These are phyloP conservation scores for Mythimna albipuncta DNA, from an alignment of 2,888 invertebrate genomes.

Conservation along the genomic window DNA sequence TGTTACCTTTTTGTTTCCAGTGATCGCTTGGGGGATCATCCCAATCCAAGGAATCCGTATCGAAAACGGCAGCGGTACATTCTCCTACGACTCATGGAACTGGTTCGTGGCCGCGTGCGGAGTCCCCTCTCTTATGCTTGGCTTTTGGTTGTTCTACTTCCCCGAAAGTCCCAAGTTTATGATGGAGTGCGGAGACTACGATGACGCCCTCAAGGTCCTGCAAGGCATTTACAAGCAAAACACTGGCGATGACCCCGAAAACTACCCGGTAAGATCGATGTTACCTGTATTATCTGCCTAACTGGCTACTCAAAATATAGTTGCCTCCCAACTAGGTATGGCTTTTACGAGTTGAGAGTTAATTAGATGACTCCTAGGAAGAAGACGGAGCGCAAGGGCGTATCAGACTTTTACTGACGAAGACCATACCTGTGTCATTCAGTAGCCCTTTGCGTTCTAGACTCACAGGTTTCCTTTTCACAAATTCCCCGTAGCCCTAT, in stretches of 20 bases:
- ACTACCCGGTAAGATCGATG: conserved; percentile 92
- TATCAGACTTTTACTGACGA: too few relatives aligned
- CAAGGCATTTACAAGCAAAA: conserved; percentile 93
- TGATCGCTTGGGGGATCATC: conserved; percentile 95
- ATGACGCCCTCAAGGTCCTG: conserved; percentile 93
- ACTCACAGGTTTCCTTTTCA: too few relatives aligned
- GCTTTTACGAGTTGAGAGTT: too few relatives aligned
- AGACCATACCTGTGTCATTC: too few relatives aligned
- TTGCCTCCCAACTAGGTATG: too few relatives aligned
- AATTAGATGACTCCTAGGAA: too few relatives aligned
- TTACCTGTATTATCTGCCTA: neutral
- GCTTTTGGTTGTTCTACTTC: conserved; percentile 93
- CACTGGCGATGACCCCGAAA: conserved; percentile 93
- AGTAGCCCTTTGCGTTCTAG: too few relatives aligned
- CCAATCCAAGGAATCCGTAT: conserved; percentile 92
- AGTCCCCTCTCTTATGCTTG: conserved; percentile 92
- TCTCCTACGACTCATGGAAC: conserved; percentile 95
- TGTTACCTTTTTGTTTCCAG: conserved; percentile 76
- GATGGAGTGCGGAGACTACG: conserved; percentile 94
- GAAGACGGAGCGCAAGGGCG: too few relatives aligned
- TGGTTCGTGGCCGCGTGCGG: conserved; percentile 94
- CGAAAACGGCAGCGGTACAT: conserved; percentile 87
- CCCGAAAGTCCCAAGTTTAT: conserved; percentile 96
- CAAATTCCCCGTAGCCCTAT: too few relatives aligned
- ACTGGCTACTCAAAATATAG: too few relatives aligned